Evolutionary conservation across 1,140 invertebrate species (phyloP).

Genomic region (Drosophila quadrilineata): DNA sequence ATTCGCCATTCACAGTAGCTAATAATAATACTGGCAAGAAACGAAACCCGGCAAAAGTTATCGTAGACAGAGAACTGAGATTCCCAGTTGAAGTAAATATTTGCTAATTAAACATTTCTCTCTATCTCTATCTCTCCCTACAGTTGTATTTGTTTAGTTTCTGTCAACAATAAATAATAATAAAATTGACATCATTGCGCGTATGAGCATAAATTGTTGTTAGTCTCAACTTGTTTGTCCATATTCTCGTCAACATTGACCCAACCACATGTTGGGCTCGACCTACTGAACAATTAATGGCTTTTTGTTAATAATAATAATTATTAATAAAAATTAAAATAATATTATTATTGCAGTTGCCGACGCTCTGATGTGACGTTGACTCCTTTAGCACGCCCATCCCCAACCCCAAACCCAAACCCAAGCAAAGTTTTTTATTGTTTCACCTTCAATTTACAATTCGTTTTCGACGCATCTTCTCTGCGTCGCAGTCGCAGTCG

Average conservation of each 20-base stretch:
- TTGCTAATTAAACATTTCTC: slow-evolving; percentile 74
- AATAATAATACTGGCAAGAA: not conserved
- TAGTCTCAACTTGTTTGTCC: slow-evolving; percentile 28
- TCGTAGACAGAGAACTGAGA: slow-evolving; percentile 13
- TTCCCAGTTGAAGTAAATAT: slow-evolving; percentile 52
- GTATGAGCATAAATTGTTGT: slow-evolving; percentile 56
- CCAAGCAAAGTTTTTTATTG: slow-evolving; percentile 3
- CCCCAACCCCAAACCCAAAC: not conserved
- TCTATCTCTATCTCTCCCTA: slow-evolving; percentile 22
- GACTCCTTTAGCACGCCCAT: slow-evolving; percentile 10
- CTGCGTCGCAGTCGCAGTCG: slow-evolving; percentile 11
- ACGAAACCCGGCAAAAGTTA: slow-evolving; percentile 26
- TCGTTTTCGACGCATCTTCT: slow-evolving; percentile 23
- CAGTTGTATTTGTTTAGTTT: slow-evolving; percentile 31
- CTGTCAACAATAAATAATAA: slow-evolving; percentile 56
- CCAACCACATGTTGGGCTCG: slow-evolving; percentile 30
- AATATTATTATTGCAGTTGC: slow-evolving; percentile 32
- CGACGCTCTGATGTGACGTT: too few species aligned
- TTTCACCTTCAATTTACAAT: slow-evolving; percentile 48
- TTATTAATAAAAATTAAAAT: slow-evolving; percentile 13
- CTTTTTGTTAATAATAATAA: slow-evolving; percentile 47
- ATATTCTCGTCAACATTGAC: slow-evolving; percentile 49
- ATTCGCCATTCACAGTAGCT: not conserved
- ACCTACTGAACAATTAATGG: slow-evolving; percentile 69
- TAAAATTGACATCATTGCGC: slow-evolving; percentile 71